Percentiles rank a stretch among this genome's conserved stretches.
Evolutionary conservation across 92 coral and sea anemone species (phyloP).

Genomic region (Actinernus sp.): DNA sequence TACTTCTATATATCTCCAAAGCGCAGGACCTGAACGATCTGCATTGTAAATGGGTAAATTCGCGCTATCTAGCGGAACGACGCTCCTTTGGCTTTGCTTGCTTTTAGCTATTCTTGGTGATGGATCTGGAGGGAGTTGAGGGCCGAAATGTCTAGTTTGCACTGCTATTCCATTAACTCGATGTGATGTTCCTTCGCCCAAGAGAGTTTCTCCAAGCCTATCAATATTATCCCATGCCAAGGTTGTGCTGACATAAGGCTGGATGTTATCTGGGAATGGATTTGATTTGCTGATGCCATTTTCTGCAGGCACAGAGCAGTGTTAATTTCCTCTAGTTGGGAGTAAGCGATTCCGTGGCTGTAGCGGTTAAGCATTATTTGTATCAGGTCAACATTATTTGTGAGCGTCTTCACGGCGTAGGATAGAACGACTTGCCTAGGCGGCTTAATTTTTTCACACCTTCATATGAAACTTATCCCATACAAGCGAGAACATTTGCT

Average conservation of each 20-base stretch:
- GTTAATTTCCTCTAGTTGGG: constrained; percentile 65
- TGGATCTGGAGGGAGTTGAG: not conserved
- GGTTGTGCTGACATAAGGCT: constrained; percentile 3
- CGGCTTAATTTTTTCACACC: constrained; percentile 53
- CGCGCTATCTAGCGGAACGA: constrained; percentile 4
- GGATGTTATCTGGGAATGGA: constrained; percentile 29
- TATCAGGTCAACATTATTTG: constrained; percentile 49
- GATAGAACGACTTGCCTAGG: constrained; percentile 75
- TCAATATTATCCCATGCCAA: constrained; percentile 50
- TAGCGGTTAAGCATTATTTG: constrained; percentile 51
- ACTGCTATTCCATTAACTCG: constrained; percentile 43
- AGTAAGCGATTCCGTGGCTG: constrained; percentile 63
- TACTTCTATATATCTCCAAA: not conserved
- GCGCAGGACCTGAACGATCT: constrained; percentile 12
- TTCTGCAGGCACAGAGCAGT: constrained; percentile 57
- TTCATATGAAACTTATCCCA: too few species aligned
- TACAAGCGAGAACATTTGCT: too few species aligned
- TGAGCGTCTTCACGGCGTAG: constrained; percentile 54
- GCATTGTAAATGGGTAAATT: constrained; percentile 2
- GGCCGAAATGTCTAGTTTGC: constrained; percentile 17
- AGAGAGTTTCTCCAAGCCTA: constrained; percentile 33
- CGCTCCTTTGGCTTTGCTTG: constrained; percentile 21
- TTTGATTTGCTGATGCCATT: constrained; percentile 28
- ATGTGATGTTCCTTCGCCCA: constrained; percentile 59
- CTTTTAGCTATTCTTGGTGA: constrained; percentile 7